A percentile compares a stretch with the other conserved stretches of the same genome.
Conservation (phyloP, 2,797 vertebrate species). For the Lepus townsendii region DNA sequence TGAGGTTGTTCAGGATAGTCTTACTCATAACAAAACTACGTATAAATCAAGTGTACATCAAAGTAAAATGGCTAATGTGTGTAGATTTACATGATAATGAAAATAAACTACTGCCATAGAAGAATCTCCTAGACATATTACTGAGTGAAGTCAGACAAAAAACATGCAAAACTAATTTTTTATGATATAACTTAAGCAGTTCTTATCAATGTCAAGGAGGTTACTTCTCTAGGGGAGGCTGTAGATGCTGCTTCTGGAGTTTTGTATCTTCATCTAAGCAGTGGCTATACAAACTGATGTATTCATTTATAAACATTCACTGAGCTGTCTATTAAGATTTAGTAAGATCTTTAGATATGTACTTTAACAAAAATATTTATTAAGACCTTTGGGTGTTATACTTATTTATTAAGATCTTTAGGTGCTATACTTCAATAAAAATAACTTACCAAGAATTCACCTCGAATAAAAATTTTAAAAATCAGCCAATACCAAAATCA, state of each 20-base stretch:
- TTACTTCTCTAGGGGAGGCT: not conserved
- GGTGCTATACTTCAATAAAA: not conserved
- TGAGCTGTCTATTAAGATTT: not conserved
- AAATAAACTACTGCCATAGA: not conserved
- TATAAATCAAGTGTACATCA: not conserved
- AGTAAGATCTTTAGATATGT: no score
- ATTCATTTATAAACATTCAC: conserved; percentile 30
- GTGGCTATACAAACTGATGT: not conserved
- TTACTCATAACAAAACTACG: not conserved
- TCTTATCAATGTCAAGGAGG: not conserved
- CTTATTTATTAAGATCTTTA: not conserved
- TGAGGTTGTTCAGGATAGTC: not conserved
- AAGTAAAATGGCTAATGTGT: not conserved
- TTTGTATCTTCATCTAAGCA: not conserved
- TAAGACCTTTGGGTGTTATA: no score
- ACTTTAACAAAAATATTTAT: no score
- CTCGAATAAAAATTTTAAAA: not conserved
- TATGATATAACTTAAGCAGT: not conserved
- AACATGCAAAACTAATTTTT: conserved; percentile 36
- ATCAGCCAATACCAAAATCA: conserved; percentile 12
- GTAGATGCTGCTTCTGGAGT: not conserved
- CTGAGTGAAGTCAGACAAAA: not conserved
- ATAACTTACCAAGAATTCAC: conserved; percentile 5
- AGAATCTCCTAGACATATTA: not conserved
- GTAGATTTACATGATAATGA: conserved; percentile 1